A percentile compares a stretch with the other conserved stretches of the same genome.
These are phyloP conservation scores for Cydia splendana DNA, from an alignment of 1,140 invertebrate genomes.

Conservation along the genomic window DNA sequence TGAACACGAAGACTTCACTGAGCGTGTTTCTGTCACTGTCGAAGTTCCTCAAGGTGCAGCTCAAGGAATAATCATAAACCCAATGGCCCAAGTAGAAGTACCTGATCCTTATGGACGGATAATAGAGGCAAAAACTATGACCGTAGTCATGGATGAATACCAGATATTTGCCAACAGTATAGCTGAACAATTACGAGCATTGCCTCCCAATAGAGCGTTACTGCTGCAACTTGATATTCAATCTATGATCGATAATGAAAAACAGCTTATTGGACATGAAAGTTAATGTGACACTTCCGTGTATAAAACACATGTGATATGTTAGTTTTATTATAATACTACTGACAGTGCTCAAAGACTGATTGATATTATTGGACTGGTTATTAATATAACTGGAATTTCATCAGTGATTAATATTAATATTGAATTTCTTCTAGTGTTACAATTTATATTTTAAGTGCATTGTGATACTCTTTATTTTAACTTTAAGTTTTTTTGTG, in stretches of 20 bases:
- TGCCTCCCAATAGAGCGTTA: slow-evolving; percentile 36
- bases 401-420: not conserved
- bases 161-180: slow-evolving; percentile 40
- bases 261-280: slow-evolving; percentile 21
- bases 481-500: too few species aligned
- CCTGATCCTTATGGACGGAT: not conserved
- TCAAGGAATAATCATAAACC: not conserved
- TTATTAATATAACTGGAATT: not conserved
- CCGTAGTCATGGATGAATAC: slow-evolving; percentile 34
- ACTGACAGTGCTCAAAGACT: not conserved
- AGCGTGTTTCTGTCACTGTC: not conserved
- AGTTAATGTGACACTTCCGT: not conserved
- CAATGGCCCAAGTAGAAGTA: not conserved
- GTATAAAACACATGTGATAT: not conserved
- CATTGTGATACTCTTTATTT: not conserved
- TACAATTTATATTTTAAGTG: not conserved
- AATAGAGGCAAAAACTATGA: not conserved
- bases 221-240: slow-evolving; percentile 39
- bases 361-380: not conserved
- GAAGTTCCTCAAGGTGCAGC: not conserved
- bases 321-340: not conserved
- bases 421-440: not conserved
- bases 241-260: slow-evolving; percentile 36
- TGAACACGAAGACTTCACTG: not conserved
- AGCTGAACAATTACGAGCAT: slow-evolving; percentile 33